These are phyloP conservation scores for Spodoptera exigua DNA, from an alignment of 2,888 invertebrate species.

Conservation along the genomic window DNA sequence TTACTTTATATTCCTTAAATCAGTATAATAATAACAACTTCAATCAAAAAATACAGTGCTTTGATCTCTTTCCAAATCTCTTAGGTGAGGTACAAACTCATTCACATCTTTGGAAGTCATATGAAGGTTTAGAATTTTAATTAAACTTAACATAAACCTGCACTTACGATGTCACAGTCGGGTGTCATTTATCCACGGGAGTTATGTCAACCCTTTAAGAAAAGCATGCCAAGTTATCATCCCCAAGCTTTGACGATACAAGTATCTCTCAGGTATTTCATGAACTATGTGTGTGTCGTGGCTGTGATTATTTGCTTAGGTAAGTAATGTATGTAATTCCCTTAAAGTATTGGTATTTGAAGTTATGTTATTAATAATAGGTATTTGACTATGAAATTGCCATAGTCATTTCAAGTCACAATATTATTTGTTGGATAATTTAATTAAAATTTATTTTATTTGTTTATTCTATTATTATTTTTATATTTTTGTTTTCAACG, in stretches of 20 bases:
- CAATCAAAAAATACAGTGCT: not conserved
- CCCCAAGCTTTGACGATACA: conserved; percentile 74
- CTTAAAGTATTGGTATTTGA: too few species aligned
- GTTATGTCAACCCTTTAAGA: conserved; percentile 73
- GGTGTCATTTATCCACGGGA: conserved; percentile 66
- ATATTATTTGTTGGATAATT: too few species aligned
- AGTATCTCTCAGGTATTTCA: conserved; percentile 60
- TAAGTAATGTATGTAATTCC: too few species aligned
- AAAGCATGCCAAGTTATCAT: conserved; percentile 58
- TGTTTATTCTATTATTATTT: too few species aligned
- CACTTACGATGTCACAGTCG: conserved; percentile 65
- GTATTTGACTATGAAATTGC: too few species aligned
- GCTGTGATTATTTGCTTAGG: too few species aligned
- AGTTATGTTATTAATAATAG: too few species aligned
- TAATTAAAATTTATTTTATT: too few species aligned
- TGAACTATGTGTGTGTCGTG: conserved; percentile 52
- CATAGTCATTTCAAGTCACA: too few species aligned
- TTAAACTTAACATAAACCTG: conserved; percentile 17
- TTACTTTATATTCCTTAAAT: too few species aligned
- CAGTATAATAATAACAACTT: too few species aligned
- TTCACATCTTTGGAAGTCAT: not conserved
- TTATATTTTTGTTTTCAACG: too few species aligned
- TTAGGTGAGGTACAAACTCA: not conserved
- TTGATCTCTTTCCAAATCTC: not conserved
- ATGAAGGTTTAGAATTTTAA: conserved; percentile 23